phyloP scores from a whole-genome alignment of 2,113 vertebrate species.

The Xenopus tropicalis region DNA sequence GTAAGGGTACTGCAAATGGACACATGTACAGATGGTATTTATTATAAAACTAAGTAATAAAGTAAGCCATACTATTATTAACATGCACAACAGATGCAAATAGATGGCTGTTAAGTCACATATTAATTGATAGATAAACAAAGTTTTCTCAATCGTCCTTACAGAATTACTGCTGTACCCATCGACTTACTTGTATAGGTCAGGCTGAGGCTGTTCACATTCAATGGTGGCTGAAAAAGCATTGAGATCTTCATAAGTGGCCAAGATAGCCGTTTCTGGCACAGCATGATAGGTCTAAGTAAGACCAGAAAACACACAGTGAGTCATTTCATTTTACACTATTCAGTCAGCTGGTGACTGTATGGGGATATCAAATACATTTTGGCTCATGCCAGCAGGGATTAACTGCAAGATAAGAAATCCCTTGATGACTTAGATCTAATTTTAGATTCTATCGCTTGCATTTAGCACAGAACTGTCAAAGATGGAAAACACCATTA shows the following conservation, averaged over 20 bases:
- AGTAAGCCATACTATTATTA: too few species aligned
- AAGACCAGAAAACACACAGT: not conserved
- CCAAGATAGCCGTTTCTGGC: conserved; percentile 68
- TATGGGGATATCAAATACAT: not conserved
- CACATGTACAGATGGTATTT: too few species aligned
- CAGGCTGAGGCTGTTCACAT: conserved; percentile 94
- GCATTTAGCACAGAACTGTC: conserved; percentile 47
- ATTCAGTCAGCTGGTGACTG: too few species aligned
- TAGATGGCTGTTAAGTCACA: too few species aligned
- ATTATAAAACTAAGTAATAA: too few species aligned
- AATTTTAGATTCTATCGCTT: conserved; percentile 52
- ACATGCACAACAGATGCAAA: too few species aligned
- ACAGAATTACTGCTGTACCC: too few species aligned
- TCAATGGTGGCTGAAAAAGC: conserved; percentile 83
- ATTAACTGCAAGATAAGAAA: not conserved
- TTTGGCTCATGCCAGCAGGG: not conserved
- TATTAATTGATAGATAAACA: too few species aligned
- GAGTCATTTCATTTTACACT: too few species aligned
- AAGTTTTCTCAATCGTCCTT: too few species aligned
- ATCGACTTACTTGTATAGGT: conserved; percentile 91
- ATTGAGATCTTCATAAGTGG: conserved; percentile 73
- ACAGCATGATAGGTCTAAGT: conserved; percentile 88
- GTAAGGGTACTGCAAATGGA: too few species aligned
- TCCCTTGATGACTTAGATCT: conserved; percentile 7
- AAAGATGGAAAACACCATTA: conserved; percentile 43